A percentile compares a stretch with the other conserved stretches of the same genome.
phyloP scores from a whole-genome alignment of 2,888 invertebrate species.

The Xanthorhoe designata region DNA sequence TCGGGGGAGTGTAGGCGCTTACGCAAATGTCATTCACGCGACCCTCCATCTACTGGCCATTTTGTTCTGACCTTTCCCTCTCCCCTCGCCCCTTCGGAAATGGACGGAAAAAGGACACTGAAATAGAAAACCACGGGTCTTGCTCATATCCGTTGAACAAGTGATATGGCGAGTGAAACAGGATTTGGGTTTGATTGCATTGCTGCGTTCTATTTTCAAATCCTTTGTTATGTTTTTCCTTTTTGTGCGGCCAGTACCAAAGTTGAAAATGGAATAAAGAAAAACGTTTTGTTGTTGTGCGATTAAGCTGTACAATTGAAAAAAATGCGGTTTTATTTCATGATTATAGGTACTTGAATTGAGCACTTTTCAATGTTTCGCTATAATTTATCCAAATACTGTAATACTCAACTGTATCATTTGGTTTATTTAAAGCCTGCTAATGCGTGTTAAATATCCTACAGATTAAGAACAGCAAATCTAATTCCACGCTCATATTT shows the following conservation, averaged over 20 bases:
- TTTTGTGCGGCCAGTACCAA: slow-evolving; percentile 33
- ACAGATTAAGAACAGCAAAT: slow-evolving; percentile 39
- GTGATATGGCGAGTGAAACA: slow-evolving; percentile 64
- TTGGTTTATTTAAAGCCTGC: slow-evolving; percentile 1
- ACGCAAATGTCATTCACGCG: slow-evolving; percentile 77
- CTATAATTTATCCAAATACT: no score
- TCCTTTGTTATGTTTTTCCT: slow-evolving; percentile 53
- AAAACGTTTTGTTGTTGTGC: not conserved
- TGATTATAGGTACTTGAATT: no score
- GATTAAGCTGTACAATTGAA: not conserved
- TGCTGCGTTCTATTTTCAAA: slow-evolving; percentile 67
- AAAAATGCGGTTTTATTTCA: no score
- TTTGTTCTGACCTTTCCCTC: slow-evolving; percentile 49
- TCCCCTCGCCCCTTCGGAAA: slow-evolving; percentile 24
- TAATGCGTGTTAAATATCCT: slow-evolving; percentile 19
- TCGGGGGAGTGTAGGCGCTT: slow-evolving; percentile 71
- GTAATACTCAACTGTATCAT: not conserved
- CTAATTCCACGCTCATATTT: slow-evolving; percentile 37
- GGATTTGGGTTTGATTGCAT: slow-evolving; percentile 67
- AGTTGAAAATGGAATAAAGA: slow-evolving; percentile 16
- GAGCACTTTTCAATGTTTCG: no score
- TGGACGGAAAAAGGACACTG: slow-evolving; percentile 43
- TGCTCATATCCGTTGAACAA: slow-evolving; percentile 47
- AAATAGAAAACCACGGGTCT: slow-evolving; percentile 45
- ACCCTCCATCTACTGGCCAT: slow-evolving; percentile 64